Base-by-base conservation (phyloP, 2,888 invertebrate species). In the Cheilosia variabilis region DNA sequence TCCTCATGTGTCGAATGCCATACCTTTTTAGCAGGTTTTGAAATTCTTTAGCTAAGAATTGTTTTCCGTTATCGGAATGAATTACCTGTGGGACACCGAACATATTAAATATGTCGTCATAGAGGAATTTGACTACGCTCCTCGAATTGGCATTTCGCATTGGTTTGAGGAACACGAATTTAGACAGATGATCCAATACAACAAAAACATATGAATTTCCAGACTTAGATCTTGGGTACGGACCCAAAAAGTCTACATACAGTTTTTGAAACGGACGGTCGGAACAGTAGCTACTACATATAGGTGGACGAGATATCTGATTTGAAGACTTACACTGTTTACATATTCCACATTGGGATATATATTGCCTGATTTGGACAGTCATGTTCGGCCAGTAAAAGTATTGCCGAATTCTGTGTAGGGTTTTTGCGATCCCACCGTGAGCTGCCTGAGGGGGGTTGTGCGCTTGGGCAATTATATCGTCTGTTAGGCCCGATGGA, bases 371-470 rank as follows among this genome's bases (percentile, higher is more conserved):
- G 27, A 31, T 31, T 34, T 34, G 43, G 4, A 27, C 27, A 0
- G 71, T 52, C 60, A 72, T 72, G 9, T 72, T 72, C 27, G 60
- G 43, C 60, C 60, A 60, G n/a, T 60, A 60, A n/a, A 60, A 60
- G 10, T 24, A 60, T 10, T 60, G 43, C 0, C 43, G 24, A 45
- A 60, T n/a, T n/a, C 43, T 60, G 2, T 73, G 31, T 0, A 84
- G 7, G 10, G n/a, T n/a, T n/a, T n/a, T n/a, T n/a, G n/a, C 41
- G 1, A 77, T 34, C 10, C 79, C 78, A 24, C 84, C 73, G n/a
- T 84, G 79, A n/a, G 69, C 58, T 3, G 50, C 53, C 6, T 53
- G 41, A 2, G 76, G 80, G 9, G 78, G 69, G 15, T 58, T 24
- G 34, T 80, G 80, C 1, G 79, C 75, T 2, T 45, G 43, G 0